Percentiles rank a stretch among this genome's conserved stretches.
Conservation (phyloP, 2,888 invertebrate species). For the Polyommatus icarus region DNA sequence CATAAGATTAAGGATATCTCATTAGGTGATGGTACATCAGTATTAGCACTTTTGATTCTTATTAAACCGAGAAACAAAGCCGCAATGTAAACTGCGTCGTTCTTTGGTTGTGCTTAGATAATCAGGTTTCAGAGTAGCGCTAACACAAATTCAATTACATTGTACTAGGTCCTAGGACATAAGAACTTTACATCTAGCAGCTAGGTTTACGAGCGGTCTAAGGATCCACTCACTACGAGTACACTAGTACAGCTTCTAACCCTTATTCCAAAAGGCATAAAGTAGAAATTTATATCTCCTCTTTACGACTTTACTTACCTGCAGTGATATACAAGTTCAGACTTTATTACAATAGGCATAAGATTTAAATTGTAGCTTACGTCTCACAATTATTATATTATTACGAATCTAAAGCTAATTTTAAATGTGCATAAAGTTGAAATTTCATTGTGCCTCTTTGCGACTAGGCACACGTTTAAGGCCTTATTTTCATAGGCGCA, state of each 20-base stretch:
- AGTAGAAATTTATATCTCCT: neutral
- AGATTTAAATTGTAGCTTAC: neutral
- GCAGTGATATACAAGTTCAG: neutral
- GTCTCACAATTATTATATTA: neutral
- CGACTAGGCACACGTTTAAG: no score
- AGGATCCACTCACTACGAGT: neutral
- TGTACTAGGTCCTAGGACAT: neutral
- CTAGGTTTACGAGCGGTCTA: conserved; percentile 9
- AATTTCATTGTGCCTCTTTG: no score
- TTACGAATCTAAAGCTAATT: neutral
- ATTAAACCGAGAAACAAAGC: no score
- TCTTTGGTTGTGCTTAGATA: neutral
- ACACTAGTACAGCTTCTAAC: neutral
- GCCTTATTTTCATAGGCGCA: neutral
- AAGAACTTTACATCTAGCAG: neutral
- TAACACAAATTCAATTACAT: neutral
- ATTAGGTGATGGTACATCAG: no score
- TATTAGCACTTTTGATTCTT: no score
- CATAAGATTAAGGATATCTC: no score
- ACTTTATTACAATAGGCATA: neutral
- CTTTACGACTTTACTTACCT: neutral
- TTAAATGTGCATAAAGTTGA: neutral
- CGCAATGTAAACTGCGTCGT: no score
- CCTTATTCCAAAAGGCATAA: neutral
- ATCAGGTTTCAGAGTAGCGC: neutral